phyloP scores from a whole-genome alignment of 2,113 vertebrate species.

The Pterocles gutturalis region DNA sequence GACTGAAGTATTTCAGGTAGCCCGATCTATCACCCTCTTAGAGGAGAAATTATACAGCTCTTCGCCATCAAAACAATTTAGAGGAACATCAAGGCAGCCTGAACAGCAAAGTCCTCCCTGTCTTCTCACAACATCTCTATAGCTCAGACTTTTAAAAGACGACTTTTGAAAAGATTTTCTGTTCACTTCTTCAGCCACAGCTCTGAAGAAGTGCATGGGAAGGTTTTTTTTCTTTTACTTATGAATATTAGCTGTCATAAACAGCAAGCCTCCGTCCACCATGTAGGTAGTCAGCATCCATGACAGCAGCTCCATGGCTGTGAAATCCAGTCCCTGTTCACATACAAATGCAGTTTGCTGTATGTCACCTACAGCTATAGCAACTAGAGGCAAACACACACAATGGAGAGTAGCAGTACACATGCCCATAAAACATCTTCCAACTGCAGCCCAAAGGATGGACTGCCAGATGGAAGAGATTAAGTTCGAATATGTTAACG shows the following conservation, averaged over 20 bases:
- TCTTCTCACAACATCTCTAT: neutral
- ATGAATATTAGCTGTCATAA: neutral
- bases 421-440: neutral
- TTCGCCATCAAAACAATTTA: neutral
- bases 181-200: neutral
- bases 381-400: neutral
- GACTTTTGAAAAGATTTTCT: neutral
- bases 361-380: neutral
- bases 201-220: neutral
- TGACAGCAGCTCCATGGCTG: neutral
- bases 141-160: neutral
- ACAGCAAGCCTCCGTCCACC: neutral
- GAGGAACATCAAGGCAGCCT: neutral
- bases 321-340: neutral
- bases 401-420: conserved; percentile 25
- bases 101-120: neutral
- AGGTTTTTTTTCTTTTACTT: neutral
- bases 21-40: neutral
- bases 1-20: neutral
- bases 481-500: conserved; percentile 52
- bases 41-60: neutral
- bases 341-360: neutral
- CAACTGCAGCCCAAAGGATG: neutral
- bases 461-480: conserved; percentile 60
- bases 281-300: neutral